phyloP scores from a whole-genome alignment of 1,140 invertebrate genomes.

The Ceratosolen fusciceps region DNA sequence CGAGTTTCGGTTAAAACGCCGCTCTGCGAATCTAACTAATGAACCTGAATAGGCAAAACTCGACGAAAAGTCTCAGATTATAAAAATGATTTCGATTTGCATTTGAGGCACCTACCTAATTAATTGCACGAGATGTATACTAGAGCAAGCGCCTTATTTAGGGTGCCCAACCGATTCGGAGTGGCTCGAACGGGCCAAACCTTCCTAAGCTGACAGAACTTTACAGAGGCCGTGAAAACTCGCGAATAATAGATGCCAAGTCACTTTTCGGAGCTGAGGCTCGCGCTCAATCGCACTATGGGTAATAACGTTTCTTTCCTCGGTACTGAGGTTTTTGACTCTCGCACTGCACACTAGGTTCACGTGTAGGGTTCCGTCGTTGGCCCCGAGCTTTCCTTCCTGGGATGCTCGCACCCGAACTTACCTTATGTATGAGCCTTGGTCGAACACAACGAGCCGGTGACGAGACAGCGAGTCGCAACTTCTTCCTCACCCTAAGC shows the following conservation, averaged over 20 bases:
- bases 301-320: neutral
- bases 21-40: too few relatives aligned
- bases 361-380: neutral
- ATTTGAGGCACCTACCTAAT: too few relatives aligned
- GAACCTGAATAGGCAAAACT: too few relatives aligned
- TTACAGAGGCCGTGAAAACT: neutral
- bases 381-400: neutral
- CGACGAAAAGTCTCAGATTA: too few relatives aligned
- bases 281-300: neutral
- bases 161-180: neutral
- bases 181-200: neutral
- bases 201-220: neutral
- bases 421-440: slow-evolving; percentile 8
- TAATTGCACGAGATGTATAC: too few relatives aligned
- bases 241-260: neutral
- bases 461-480: neutral
- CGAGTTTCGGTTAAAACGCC: too few relatives aligned
- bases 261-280: neutral
- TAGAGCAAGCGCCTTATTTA: too few relatives aligned
- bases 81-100: too few relatives aligned
- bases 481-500: neutral
- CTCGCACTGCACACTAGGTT: neutral
- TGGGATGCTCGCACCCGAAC: neutral
- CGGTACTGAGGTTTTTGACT: neutral
- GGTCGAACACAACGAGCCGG: neutral